These are phyloP conservation scores for Hirundo rustica DNA, from an alignment of 2,797 vertebrate species.

Conservation along the genomic window DNA sequence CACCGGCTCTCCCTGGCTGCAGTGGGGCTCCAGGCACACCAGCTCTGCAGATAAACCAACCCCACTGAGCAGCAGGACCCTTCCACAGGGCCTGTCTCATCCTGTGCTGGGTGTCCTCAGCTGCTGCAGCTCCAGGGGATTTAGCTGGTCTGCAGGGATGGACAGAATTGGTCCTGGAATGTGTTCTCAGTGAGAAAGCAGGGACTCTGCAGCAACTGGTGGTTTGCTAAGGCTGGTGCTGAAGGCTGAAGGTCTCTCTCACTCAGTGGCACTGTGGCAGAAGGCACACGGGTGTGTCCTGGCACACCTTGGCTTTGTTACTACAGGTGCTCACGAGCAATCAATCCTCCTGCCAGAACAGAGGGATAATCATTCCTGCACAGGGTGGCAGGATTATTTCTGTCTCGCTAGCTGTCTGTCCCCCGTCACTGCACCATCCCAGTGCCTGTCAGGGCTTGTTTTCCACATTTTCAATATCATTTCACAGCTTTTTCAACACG, in stretches of 20 bases:
- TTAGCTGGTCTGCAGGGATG: not conserved
- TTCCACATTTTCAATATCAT: conserved; percentile 34
- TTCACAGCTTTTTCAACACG: conserved; percentile 11
- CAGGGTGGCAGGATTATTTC: not conserved
- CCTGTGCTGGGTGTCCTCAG: not conserved
- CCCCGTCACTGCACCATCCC: not conserved
- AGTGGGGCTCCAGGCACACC: rapidly evolving
- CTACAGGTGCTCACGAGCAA: not conserved
- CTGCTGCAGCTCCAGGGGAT: not conserved
- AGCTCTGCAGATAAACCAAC: not conserved
- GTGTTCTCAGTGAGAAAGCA: rapidly evolving
- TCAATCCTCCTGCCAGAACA: not conserved
- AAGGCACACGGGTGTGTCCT: not conserved
- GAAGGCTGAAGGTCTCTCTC: not conserved
- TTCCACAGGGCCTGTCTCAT: not conserved
- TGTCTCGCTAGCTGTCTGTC: not conserved
- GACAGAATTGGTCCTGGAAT: not conserved
- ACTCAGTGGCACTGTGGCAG: not conserved
- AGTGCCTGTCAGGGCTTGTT: conserved; percentile 25
- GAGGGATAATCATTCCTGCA: not conserved
- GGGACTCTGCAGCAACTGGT: not conserved
- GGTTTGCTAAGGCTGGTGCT: not conserved
- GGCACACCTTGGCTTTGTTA: not conserved
- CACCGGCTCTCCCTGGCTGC: not conserved
- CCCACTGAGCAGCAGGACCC: rapidly evolving